Percentiles rank a stretch among this genome's conserved stretches.
Evolutionary conservation across 2,888 invertebrate species (phyloP).

Genomic region (Luffia ferchaultella): DNA sequence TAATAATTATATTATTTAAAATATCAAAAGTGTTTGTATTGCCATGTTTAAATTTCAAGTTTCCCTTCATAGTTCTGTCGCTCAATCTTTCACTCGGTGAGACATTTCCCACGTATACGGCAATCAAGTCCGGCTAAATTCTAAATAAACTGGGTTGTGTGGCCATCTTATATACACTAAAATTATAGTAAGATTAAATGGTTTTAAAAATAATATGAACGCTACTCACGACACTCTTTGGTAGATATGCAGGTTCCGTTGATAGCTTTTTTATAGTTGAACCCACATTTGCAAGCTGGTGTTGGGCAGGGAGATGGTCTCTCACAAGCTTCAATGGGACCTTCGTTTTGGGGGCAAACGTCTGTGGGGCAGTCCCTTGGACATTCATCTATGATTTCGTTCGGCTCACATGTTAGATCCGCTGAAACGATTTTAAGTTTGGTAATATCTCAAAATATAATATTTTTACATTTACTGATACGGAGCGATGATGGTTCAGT

Average conservation of each 20-base stretch:
- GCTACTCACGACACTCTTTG: conserved; percentile 9
- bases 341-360: neutral
- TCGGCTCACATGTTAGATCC: neutral
- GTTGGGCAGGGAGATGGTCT: neutral
- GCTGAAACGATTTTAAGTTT: neutral
- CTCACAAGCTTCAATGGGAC: neutral
- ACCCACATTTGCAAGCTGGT: conserved; percentile 3
- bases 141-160: neutral
- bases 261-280: conserved; percentile 5
- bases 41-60: neutral
- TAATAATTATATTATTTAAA: too few species aligned
- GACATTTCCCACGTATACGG: neutral
- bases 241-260: conserved; percentile 10
- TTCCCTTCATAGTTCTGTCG: neutral
- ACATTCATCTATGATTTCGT: neutral
- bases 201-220: neutral
- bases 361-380: neutral
- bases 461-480: too few species aligned
- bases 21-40: too few species aligned
- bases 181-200: neutral
- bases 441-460: too few species aligned
- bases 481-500: too few species aligned
- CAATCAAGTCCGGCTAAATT: neutral
- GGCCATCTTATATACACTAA: neutral
- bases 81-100: neutral